Percentiles rank a stretch among this genome's conserved stretches.
These are phyloP conservation scores for Bradypodion ventrale DNA, from an alignment of 2,797 vertebrate genomes.

Conservation along the genomic window DNA sequence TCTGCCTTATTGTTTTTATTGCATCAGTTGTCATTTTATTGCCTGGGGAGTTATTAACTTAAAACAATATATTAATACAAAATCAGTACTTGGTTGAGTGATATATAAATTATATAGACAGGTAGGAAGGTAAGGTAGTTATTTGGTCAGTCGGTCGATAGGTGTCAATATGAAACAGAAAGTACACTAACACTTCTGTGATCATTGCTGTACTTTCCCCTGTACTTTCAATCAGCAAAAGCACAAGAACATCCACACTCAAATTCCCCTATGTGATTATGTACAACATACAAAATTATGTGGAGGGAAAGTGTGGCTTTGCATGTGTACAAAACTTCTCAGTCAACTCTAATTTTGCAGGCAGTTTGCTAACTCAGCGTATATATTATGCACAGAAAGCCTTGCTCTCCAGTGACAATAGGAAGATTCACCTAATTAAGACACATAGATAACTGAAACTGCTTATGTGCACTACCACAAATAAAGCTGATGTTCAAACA, in stretches of 20 bases:
- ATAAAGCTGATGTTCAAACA: background rate
- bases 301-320: background rate
- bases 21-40: background rate
- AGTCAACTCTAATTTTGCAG: background rate
- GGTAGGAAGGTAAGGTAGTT: background rate
- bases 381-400: fast-evolving
- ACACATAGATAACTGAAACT: background rate
- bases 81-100: background rate
- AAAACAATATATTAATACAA: no score
- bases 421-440: background rate
- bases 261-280: background rate
- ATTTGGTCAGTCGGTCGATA: no score
- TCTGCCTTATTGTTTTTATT: background rate
- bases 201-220: background rate
- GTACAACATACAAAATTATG: background rate
- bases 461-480: no score
- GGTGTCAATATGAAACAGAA: background rate
- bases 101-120: background rate
- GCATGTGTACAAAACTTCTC: background rate
- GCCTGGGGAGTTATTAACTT: background rate
- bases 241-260: background rate
- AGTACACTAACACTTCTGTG: background rate
- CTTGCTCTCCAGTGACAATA: background rate
- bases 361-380: slow-evolving; percentile 6
- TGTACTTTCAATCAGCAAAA: background rate